Evolutionary conservation across 2,888 invertebrate species (phyloP), one percentile per base, ranked within the genome.

Genomic region (Hesperia comma): DNA sequence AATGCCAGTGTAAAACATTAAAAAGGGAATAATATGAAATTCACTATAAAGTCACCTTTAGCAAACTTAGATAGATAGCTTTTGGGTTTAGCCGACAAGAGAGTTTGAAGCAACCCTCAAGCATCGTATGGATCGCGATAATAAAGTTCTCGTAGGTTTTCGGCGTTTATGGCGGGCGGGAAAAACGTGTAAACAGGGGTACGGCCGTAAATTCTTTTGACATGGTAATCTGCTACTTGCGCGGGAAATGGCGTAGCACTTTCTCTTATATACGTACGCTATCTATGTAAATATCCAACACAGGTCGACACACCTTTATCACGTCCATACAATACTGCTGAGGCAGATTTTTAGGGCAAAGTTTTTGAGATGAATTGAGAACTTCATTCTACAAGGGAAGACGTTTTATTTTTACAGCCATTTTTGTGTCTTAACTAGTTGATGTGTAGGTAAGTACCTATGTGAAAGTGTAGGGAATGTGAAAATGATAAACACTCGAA

Each of bases 161-260:
- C 74, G 83, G 81, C 75, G 77, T 79, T 78, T 83, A 80, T 76
- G 75, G 75, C 77, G 76, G 76, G 74, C 74, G 74, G 77, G 79
- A 75, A 79, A 79, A 85, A 80, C 76, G 81, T 82, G 85, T 84
- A 83, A 84, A 85, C 85, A 86, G 71, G 72, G 75, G 71, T 62
- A 70, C 74, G 78, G 70, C 78, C 80, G 79, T 79, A 82, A 84
- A 86, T 84, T 85, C 83, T 85, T 86, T 85, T 85, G 85, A 86
- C 85, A 85, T 87, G 85, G 81, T 85, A 86, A 86, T 85, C 78
- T 83, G 81, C 78, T 77, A 75, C 78, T 75, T 77, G 74, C 75
- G 76, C 76, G 70, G 71, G 73, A 76, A 81, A 77, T 75, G 68
- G 70, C 68, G 68, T 66, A 60, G 66, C 66, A 54, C 60, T 66